Percentiles rank a stretch among this genome's conserved stretches.
phyloP scores from a whole-genome alignment of 2,888 invertebrate genomes.

The Protophormia terraenovae region DNA sequence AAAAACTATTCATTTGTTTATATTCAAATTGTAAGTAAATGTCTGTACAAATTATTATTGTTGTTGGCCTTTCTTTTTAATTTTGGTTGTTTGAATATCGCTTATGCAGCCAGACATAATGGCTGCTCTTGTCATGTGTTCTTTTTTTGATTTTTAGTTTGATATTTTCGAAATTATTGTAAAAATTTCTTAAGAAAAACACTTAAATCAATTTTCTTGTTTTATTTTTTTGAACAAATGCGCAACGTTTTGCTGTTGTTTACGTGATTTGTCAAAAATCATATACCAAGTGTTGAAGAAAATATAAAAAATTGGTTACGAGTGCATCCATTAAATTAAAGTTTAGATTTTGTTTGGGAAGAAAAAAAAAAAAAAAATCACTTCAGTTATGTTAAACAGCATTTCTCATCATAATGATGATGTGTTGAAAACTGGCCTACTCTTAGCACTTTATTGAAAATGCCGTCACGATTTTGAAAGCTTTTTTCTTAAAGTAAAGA shows the following conservation, averaged over 20 bases:
- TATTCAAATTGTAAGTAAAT: conserved; percentile 19
- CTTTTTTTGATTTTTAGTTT: conserved; percentile 5
- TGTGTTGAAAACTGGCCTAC: conserved; percentile 68
- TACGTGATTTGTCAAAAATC: conserved; percentile 61
- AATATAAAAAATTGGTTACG: not conserved
- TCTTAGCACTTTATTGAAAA: conserved; percentile 55
- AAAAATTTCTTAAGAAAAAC: conserved; percentile 58
- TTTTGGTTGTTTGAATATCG: conserved; percentile 9
- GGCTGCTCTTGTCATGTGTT: conserved; percentile 33
- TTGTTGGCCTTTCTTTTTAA: conserved; percentile 10
- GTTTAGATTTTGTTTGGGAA: not conserved
- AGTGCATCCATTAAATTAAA: not conserved
- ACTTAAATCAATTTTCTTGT: conserved; percentile 62
- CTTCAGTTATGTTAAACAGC: not conserved
- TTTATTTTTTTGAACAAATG: too few species aligned
- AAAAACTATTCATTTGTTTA: conserved; percentile 43
- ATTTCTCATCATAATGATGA: conserved; percentile 1
- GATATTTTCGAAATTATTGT: conserved; percentile 35
- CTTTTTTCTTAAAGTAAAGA: too few species aligned
- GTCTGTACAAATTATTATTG: conserved; percentile 26
- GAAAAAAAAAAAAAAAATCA: too few species aligned
- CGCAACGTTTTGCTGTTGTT: not conserved
- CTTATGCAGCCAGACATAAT: conserved; percentile 40
- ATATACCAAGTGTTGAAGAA: not conserved
- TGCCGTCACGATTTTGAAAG: not conserved